phyloP scores from a whole-genome alignment of 1,140 invertebrate genomes.

The Cotesia vestalis region DNA sequence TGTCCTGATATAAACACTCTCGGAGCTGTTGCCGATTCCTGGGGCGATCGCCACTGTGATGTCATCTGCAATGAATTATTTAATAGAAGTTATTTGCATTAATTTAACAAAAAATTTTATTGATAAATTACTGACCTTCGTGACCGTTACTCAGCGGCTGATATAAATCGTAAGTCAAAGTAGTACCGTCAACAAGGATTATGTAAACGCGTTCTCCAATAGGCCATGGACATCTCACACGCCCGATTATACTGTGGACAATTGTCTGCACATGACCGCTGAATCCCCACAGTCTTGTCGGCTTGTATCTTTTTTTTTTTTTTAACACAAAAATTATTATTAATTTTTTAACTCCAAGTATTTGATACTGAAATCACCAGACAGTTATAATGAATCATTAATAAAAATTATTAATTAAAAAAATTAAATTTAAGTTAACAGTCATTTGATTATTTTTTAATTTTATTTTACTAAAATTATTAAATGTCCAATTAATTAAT shows the following conservation, averaged over 20 bases:
- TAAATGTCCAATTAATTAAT: no score
- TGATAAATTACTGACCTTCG: conserved; percentile 68
- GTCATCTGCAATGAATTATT: conserved; percentile 73
- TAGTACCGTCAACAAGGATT: conserved; percentile 81
- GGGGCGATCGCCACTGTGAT: conserved; percentile 89
- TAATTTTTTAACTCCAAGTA: background rate
- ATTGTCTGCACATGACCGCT: conserved; percentile 94
- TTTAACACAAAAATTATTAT: background rate
- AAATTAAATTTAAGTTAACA: no score
- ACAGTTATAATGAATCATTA: no score
- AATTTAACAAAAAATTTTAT: background rate
- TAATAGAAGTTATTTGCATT: background rate
- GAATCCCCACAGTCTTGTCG: conserved; percentile 92
- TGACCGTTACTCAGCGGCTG: conserved; percentile 72
- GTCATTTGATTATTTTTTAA: no score
- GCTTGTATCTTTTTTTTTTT: conserved; percentile 77
- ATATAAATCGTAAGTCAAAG: conserved; percentile 91
- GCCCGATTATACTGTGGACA: conserved; percentile 87
- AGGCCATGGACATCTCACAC: conserved; percentile 86
- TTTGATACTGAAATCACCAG: no score
- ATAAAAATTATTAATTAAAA: no score
- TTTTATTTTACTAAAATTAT: no score
- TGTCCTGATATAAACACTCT: conserved; percentile 91
- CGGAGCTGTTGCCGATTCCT: conserved; percentile 92
- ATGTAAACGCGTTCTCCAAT: conserved; percentile 82